Conservation (phyloP, 2,797 vertebrate species). For the Lutjanus argentimaculatus region DNA sequence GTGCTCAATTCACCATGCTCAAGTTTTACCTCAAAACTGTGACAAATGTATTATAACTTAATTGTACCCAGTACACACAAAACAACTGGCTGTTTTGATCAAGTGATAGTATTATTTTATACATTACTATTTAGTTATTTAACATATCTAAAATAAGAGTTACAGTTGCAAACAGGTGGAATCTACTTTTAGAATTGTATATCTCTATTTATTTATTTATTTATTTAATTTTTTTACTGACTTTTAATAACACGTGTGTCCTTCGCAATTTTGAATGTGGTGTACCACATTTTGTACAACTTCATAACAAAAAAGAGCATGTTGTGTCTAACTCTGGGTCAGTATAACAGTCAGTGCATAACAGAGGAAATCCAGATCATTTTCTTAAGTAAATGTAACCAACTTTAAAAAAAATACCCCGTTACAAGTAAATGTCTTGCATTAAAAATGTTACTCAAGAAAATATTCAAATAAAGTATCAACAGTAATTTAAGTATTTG, state of each 20-base stretch:
- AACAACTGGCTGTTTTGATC: background rate
- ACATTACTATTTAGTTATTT: background rate
- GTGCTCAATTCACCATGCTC: background rate
- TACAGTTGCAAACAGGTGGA: background rate
- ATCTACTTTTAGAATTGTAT: too few species aligned
- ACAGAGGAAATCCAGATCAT: background rate
- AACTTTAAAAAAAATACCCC: background rate
- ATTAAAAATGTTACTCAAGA: background rate
- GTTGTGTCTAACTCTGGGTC: background rate
- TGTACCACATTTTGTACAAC: background rate
- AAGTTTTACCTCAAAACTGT: background rate
- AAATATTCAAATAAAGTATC: too few species aligned
- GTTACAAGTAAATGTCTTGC: too few species aligned
- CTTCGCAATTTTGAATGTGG: too few species aligned
- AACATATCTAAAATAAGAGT: background rate
- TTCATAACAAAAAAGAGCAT: background rate
- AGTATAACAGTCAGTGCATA: background rate
- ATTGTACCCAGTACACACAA: too few species aligned
- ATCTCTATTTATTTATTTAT: fast-evolving
- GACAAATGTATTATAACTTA: background rate
- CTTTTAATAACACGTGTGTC: background rate
- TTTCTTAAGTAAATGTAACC: background rate
- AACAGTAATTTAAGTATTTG: background rate
- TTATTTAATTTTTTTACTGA: background rate
- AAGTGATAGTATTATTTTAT: background rate